phyloP scores from a whole-genome alignment of 2,113 vertebrate genomes.

The Oceanites oceanicus region DNA sequence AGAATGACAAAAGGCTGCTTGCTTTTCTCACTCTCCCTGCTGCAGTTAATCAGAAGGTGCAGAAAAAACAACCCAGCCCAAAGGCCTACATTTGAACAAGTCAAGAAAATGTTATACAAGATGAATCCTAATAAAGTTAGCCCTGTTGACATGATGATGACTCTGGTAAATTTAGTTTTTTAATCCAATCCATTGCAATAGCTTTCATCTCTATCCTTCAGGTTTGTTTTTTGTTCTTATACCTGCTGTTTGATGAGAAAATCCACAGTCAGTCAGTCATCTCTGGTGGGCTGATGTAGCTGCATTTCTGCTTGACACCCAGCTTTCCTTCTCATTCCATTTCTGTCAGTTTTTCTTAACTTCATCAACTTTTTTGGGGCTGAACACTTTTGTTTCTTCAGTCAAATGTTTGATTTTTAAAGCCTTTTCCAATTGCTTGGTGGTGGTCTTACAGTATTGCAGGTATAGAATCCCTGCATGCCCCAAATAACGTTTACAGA shows the following conservation, averaged over 20 bases:
- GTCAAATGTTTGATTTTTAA: not conserved
- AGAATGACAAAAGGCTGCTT: not conserved
- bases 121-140: constrained; percentile 88
- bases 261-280: not conserved
- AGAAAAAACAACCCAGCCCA: constrained; percentile 79
- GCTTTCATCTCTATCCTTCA: not conserved
- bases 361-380: not conserved
- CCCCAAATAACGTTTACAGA: not conserved
- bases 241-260: not conserved
- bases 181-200: not conserved
- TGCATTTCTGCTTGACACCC: not conserved
- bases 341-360: not conserved
- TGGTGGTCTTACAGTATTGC: not conserved
- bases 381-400: not conserved
- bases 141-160: constrained; percentile 89
- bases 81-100: constrained; percentile 84
- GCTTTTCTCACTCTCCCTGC: not conserved
- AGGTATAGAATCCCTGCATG: not conserved
- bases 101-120: constrained; percentile 82
- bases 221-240: not conserved
- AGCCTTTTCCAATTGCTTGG: not conserved
- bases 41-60: constrained; percentile 80
- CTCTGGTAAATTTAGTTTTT: constrained; percentile 72
- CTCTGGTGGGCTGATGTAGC: not conserved
- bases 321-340: not conserved